Conservation (phyloP, 2,113 vertebrate genomes). For the Paedocypris sp. region DNA sequence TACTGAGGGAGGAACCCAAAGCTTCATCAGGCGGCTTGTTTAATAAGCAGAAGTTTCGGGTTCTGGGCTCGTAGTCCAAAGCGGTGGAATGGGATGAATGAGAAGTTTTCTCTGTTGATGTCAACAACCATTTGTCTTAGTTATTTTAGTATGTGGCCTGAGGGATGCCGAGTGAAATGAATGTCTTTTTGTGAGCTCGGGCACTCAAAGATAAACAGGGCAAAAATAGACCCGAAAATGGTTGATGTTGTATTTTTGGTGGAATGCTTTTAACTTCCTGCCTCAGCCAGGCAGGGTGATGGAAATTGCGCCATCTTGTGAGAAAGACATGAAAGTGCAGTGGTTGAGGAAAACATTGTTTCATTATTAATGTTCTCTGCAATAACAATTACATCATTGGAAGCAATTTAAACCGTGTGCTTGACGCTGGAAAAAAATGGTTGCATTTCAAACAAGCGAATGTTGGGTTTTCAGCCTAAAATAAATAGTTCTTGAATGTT, state of each 20-base stretch:
- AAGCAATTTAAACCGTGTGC: too few species aligned
- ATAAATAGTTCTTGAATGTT: too few species aligned
- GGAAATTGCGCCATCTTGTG: conserved; percentile 41
- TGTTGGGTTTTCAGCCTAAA: too few species aligned
- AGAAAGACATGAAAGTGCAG: conserved; percentile 17
- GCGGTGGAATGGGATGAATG: conserved; percentile 19
- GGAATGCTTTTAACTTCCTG: conserved; percentile 17
- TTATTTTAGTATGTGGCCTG: conserved; percentile 18
- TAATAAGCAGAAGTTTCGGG: conserved; percentile 19
- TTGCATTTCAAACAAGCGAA: too few species aligned
- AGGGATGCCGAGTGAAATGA: not conserved
- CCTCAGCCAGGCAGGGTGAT: not conserved
- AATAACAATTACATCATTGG: too few species aligned
- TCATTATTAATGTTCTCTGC: too few species aligned
- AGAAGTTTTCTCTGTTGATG: conserved; percentile 21
- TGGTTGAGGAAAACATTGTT: too few species aligned
- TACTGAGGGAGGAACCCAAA: conserved; percentile 5
- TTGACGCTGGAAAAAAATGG: too few species aligned
- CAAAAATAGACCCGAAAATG: conserved; percentile 24
- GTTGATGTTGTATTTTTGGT: conserved; percentile 9
- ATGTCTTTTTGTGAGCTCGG: not conserved
- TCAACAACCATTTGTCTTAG: conserved; percentile 27
- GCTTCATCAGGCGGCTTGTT: conserved; percentile 8
- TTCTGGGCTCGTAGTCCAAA: not conserved
- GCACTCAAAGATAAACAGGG: conserved; percentile 3